phyloP scores from a whole-genome alignment of 2,113 vertebrate genomes.

The Elephantulus edwardii region DNA sequence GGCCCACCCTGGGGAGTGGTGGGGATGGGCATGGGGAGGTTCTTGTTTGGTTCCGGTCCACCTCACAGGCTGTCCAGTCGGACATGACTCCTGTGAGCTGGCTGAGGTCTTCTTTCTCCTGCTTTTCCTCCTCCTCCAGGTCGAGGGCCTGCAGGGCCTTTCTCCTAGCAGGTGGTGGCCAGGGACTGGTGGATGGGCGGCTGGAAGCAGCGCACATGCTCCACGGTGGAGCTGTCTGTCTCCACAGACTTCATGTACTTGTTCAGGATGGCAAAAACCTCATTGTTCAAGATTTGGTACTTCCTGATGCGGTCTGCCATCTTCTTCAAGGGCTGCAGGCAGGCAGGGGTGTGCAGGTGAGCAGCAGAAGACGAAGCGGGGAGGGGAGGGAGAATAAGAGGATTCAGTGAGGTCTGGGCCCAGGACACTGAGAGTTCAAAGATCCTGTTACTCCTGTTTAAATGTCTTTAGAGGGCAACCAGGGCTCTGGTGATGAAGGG shows the following conservation, averaged over 20 bases:
- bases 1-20: constrained; percentile 63
- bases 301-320: constrained; percentile 99
- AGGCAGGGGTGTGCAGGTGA: background rate
- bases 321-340: constrained; percentile 95
- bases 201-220: constrained; percentile 99
- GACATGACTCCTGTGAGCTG: constrained; percentile 29
- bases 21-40: constrained; percentile 49
- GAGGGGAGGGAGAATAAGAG: constrained; percentile 30
- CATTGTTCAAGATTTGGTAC: constrained; percentile 99
- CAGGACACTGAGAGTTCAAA: background rate
- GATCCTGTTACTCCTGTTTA: background rate
- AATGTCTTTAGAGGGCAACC: background rate
- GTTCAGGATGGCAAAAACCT: constrained; percentile 99
- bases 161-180: constrained; percentile 96
- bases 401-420: background rate
- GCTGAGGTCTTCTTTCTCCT: constrained; percentile 34
- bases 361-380: background rate
- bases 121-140: constrained; percentile 60
- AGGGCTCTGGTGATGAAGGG: background rate
- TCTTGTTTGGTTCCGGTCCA: constrained; percentile 41
- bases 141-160: background rate
- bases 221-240: constrained; percentile 98
- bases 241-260: constrained; percentile 99
- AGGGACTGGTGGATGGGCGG: constrained; percentile 99
- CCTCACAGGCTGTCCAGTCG: background rate